Conservation (phyloP, 2,113 vertebrate genomes). For the Xenus cinereus region DNA sequence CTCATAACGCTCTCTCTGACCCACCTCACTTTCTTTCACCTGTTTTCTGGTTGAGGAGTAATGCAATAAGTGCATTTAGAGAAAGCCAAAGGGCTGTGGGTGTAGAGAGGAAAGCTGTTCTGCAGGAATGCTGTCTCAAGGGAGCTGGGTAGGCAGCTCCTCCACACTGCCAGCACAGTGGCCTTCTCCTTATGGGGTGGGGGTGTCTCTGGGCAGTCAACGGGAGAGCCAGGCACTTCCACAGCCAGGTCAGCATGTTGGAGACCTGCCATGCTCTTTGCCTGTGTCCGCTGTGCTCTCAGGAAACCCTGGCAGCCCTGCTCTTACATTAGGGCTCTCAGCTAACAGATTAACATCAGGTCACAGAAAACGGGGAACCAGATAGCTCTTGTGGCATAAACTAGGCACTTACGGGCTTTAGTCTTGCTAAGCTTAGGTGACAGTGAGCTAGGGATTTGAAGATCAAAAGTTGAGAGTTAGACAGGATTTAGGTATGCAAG, state of each 20-base stretch:
- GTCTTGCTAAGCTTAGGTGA: neutral
- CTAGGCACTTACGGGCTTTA: neutral
- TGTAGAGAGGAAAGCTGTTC: neutral
- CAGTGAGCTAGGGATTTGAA: neutral
- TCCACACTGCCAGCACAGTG: neutral
- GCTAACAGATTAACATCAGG: neutral
- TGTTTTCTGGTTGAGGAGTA: neutral
- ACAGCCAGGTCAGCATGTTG: neutral
- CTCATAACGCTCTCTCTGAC: neutral
- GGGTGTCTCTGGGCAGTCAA: neutral
- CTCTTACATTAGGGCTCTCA: neutral
- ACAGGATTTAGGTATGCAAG: neutral
- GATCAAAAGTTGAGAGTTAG: neutral
- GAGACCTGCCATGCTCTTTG: neutral
- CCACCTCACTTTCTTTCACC: neutral
- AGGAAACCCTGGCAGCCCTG: neutral
- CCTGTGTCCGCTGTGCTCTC: neutral
- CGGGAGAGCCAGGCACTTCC: neutral
- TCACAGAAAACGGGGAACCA: neutral
- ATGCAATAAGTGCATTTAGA: neutral
- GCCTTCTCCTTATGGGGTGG: neutral
- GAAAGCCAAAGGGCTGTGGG: neutral
- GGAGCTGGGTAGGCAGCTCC: neutral
- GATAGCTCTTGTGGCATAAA: neutral
- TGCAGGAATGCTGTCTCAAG: fast-evolving